Conservation (phyloP, 2,797 vertebrate species). For the Muscicapa comitata region DNA sequence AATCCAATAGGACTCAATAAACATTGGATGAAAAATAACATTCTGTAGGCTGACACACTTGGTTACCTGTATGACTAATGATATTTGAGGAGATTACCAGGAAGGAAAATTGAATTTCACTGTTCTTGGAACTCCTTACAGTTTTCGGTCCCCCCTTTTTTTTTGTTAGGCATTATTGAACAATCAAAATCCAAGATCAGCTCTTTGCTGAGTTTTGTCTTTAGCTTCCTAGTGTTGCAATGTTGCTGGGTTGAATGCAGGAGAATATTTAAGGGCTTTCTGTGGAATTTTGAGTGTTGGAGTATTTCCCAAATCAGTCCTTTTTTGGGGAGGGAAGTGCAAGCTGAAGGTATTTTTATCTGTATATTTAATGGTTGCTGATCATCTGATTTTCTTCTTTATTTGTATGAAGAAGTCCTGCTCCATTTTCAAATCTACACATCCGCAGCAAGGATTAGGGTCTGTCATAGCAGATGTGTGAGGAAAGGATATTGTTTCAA, state of each 20-base stretch:
- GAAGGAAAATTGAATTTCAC: not conserved
- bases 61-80: not conserved
- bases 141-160: not conserved
- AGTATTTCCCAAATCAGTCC: not conserved
- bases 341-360: not conserved
- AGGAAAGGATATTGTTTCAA: slow-evolving; percentile 13
- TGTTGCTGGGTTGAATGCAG: not conserved
- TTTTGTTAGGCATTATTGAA: not conserved
- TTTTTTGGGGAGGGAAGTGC: not conserved
- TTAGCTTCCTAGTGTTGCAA: not conserved
- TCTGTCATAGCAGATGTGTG: not conserved
- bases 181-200: not conserved
- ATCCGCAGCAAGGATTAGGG: not conserved
- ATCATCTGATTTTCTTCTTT: not conserved
- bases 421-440: not conserved
- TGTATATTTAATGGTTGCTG: not conserved
- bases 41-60: not conserved
- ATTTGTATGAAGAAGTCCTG: not conserved
- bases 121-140: not conserved
- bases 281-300: not conserved
- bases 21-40: not conserved
- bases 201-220: not conserved
- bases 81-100: not conserved
- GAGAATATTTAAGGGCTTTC: not conserved
- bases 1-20: not conserved